Conservation (phyloP, 2,797 vertebrate species). For the Pogoniulus pusillus region DNA sequence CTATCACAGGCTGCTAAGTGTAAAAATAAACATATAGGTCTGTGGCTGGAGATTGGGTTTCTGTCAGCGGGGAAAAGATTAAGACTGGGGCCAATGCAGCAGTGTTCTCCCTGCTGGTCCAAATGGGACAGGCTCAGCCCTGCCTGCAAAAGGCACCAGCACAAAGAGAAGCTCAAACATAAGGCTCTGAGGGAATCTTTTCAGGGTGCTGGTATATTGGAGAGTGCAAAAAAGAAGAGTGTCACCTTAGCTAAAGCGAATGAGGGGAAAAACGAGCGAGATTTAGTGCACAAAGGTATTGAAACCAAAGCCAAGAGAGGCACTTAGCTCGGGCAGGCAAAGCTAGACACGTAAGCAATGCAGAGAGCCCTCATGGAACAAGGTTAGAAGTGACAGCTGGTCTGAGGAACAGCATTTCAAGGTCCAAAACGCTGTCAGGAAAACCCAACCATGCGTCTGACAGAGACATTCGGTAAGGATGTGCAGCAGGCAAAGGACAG, state of each 20-base stretch:
- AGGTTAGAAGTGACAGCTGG: constrained; percentile 56
- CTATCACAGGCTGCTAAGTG: accelerated
- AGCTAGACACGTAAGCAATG: background rate
- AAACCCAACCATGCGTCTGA: background rate
- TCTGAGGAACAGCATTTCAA: constrained; percentile 28
- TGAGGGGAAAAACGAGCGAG: accelerated
- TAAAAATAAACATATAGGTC: accelerated
- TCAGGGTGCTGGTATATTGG: background rate
- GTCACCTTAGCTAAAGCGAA: background rate
- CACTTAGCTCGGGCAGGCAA: background rate
- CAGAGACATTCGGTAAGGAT: constrained; percentile 27
- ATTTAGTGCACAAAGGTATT: background rate
- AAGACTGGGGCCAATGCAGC: background rate
- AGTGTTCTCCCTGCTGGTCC: accelerated
- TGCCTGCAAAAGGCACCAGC: accelerated
- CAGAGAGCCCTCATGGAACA: constrained; percentile 10
- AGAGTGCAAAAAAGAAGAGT: background rate
- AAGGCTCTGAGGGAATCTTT: background rate
- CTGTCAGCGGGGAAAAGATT: background rate
- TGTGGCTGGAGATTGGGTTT: background rate
- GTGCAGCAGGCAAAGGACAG: constrained; percentile 32
- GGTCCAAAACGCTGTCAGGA: constrained; percentile 47
- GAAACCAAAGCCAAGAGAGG: background rate
- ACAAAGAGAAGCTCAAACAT: background rate
- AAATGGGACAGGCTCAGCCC: accelerated